Evolutionary conservation across 2,797 vertebrate species (phyloP).

Genomic region (Sebastes miniatus): DNA sequence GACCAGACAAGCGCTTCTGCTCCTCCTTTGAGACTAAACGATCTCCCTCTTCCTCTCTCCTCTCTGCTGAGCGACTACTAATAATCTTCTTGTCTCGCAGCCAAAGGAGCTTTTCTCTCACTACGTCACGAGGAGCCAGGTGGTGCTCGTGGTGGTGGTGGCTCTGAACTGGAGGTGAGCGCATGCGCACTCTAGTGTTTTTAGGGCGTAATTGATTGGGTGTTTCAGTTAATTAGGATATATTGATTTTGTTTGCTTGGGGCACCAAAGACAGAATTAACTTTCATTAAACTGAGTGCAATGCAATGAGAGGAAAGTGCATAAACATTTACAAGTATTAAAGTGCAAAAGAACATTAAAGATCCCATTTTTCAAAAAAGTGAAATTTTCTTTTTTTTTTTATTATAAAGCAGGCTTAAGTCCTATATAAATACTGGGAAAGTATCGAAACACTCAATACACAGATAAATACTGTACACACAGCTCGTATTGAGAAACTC

Average conservation of each 20-base stretch:
- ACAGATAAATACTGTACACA: no score
- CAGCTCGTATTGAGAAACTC: no score
- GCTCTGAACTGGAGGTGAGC: conserved; percentile 21
- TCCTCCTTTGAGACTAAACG: not conserved
- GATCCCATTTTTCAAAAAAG: no score
- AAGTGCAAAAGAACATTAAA: no score
- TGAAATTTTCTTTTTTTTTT: no score
- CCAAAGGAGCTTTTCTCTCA: conserved; percentile 70
- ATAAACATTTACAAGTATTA: no score
- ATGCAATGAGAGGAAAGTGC: no score
- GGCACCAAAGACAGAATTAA: not conserved
- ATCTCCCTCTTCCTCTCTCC: not conserved
- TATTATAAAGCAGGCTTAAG: no score
- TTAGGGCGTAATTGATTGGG: conserved; percentile 27
- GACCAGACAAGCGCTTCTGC: conserved; percentile 5
- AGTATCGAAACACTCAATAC: no score
- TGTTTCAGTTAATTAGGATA: conserved; percentile 22
- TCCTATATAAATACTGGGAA: no score
- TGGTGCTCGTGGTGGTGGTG: conserved; percentile 22
- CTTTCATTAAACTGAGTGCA: not conserved
- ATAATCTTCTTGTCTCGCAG: conserved; percentile 62
- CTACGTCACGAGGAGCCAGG: conserved; percentile 78
- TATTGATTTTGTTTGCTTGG: conserved; percentile 8
- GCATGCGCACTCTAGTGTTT: conserved; percentile 75
- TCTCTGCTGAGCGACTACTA: conserved; percentile 26